Conservation (phyloP, 2,113 vertebrate species). For the Tragelaphus scriptus region DNA sequence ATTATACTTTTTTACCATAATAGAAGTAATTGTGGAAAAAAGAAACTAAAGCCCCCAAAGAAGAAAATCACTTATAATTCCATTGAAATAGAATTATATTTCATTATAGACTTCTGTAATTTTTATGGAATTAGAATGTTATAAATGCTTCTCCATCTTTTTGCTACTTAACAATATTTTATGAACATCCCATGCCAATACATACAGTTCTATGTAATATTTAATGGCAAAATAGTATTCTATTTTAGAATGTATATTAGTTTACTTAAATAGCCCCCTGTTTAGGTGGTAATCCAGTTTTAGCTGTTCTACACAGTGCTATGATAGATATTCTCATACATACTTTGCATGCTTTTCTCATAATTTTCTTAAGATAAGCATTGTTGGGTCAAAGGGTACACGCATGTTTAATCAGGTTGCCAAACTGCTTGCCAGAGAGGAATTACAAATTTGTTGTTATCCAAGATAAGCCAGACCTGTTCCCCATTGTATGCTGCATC, state of each 20-base stretch:
- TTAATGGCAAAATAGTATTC: neutral
- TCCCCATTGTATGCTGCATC: neutral
- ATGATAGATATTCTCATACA: neutral
- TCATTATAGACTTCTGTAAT: neutral
- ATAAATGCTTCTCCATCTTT: neutral
- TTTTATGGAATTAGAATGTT: conserved; percentile 4
- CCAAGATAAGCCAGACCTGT: neutral
- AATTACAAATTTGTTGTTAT: neutral
- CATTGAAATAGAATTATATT: neutral
- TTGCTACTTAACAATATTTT: neutral
- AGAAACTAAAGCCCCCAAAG: neutral
- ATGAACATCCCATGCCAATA: neutral
- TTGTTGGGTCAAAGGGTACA: neutral
- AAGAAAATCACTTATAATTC: neutral
- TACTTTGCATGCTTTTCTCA: neutral
- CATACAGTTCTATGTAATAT: neutral
- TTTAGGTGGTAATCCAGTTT: neutral
- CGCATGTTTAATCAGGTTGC: conserved; percentile 11
- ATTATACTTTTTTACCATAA: neutral
- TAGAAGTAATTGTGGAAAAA: neutral
- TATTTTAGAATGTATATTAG: conserved; percentile 10
- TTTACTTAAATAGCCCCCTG: neutral
- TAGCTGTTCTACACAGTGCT: neutral
- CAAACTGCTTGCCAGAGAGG: neutral
- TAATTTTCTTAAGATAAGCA: conserved; percentile 23